Conservation (phyloP, 2,888 invertebrate genomes). For the Ichneumoninae sp. region DNA sequence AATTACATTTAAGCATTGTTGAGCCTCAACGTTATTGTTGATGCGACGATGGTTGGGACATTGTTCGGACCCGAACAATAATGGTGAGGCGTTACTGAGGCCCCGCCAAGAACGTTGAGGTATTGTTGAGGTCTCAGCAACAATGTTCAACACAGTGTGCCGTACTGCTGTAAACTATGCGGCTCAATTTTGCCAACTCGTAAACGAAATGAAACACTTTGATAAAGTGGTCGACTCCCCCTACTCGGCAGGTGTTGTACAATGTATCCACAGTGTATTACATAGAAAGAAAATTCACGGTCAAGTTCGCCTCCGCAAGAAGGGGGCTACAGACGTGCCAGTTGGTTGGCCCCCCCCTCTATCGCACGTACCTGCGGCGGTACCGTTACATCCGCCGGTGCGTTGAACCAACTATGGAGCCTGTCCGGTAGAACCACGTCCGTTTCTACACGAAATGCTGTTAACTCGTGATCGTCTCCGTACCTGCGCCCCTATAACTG, state of each 20-base stretch:
- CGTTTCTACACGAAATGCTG: constrained; percentile 65
- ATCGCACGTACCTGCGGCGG: constrained; percentile 70
- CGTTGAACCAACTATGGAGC: constrained; percentile 74
- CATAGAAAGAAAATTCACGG: constrained; percentile 36
- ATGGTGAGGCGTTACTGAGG: background rate
- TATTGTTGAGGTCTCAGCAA: background rate
- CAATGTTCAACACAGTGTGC: background rate
- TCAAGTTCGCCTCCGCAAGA: constrained; percentile 48
- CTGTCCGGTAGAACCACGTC: constrained; percentile 69
- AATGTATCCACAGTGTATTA: background rate
- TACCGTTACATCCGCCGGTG: constrained; percentile 76
- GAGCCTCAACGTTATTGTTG: background rate
- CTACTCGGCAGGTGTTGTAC: constrained; percentile 1
- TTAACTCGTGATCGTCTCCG: constrained; percentile 18
- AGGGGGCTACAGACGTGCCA: constrained; percentile 1
- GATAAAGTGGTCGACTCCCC: background rate
- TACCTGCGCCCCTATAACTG: constrained; percentile 11
- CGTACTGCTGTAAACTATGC: background rate
- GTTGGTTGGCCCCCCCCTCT: constrained; percentile 44
- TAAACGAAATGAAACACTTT: background rate
- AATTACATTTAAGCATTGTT: background rate
- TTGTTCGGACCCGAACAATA: background rate
- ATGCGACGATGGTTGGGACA: background rate
- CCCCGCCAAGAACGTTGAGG: background rate
- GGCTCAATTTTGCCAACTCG: background rate